phyloP scores from a whole-genome alignment of 2,888 invertebrate species.

The Oxystoma pomonae region DNA sequence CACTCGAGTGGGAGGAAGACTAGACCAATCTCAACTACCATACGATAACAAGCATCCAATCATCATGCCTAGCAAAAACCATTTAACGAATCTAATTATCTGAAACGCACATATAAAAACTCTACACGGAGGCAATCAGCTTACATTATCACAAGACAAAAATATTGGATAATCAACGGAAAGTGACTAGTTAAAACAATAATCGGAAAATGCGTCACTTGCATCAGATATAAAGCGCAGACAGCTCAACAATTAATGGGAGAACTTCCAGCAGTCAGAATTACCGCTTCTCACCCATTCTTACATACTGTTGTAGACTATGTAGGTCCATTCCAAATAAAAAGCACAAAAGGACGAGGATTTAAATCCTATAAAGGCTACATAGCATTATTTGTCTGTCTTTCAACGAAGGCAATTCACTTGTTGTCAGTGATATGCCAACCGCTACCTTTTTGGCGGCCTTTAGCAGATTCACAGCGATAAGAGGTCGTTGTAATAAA shows the following conservation, averaged over 20 bases:
- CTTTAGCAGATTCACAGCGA: not conserved
- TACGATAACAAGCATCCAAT: no score
- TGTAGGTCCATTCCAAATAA: not conserved
- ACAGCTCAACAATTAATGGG: not conserved
- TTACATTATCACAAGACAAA: not conserved
- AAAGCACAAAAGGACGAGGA: not conserved
- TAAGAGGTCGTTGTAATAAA: not conserved
- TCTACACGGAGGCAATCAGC: no score
- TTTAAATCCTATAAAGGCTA: no score
- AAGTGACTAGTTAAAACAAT: not conserved
- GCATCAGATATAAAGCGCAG: not conserved
- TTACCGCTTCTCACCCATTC: not conserved
- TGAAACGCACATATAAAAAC: no score
- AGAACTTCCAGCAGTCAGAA: not conserved
- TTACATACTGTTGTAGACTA: not conserved
- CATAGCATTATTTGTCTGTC: no score
- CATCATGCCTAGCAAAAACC: no score
- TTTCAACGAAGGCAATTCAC: no score
- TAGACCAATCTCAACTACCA: no score
- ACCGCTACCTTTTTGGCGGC: not conserved
- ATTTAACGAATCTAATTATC: no score
- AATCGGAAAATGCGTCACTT: not conserved
- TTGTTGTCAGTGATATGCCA: not conserved
- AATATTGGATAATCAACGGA: not conserved
- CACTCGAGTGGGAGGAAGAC: no score